phyloP scores from a whole-genome alignment of 2,797 vertebrate genomes.

The Chloroceryle inda region DNA sequence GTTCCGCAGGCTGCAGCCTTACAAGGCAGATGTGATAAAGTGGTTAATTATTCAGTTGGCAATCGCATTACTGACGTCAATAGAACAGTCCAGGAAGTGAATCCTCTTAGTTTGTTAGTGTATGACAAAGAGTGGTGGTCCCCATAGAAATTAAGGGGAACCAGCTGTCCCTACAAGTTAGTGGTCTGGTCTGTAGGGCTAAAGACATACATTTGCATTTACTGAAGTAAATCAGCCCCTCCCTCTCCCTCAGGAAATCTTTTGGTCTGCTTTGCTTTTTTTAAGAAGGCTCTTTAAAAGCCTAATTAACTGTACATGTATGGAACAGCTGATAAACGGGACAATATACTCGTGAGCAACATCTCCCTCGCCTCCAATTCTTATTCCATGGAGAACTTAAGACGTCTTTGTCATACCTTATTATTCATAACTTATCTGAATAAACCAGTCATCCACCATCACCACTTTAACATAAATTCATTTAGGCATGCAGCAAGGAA shows the following conservation, averaged over 20 bases:
- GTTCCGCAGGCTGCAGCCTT: slow-evolving; percentile 35
- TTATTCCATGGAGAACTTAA: slow-evolving; percentile 31
- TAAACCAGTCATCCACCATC: slow-evolving; percentile 42
- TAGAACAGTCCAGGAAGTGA: slow-evolving; percentile 75
- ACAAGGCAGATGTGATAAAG: slow-evolving; percentile 72
- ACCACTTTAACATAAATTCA: slow-evolving; percentile 29
- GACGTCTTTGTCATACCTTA: slow-evolving; percentile 2
- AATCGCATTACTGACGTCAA: slow-evolving; percentile 82
- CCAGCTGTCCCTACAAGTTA: slow-evolving; percentile 25
- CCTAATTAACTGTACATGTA: slow-evolving; percentile 26
- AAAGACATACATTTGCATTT: slow-evolving; percentile 47
- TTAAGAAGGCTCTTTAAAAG: slow-evolving; percentile 13
- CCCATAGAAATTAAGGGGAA: slow-evolving; percentile 53
- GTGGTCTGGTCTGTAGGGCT: background rate
- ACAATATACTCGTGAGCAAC: background rate
- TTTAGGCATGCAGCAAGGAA: background rate
- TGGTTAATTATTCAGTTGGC: slow-evolving; percentile 77
- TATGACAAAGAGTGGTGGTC: slow-evolving; percentile 59
- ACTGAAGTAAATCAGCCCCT: slow-evolving; percentile 11
- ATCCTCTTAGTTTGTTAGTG: slow-evolving; percentile 68
- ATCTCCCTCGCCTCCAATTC: background rate
- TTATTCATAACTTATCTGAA: slow-evolving; percentile 62
- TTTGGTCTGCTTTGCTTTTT: background rate
- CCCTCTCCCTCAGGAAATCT: slow-evolving; percentile 43
- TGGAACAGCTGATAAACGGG: slow-evolving; percentile 60